A percentile compares a stretch with the other conserved stretches of the same genome.
phyloP scores from a whole-genome alignment of 2,888 invertebrate genomes.

The Andrena dorsata region DNA sequence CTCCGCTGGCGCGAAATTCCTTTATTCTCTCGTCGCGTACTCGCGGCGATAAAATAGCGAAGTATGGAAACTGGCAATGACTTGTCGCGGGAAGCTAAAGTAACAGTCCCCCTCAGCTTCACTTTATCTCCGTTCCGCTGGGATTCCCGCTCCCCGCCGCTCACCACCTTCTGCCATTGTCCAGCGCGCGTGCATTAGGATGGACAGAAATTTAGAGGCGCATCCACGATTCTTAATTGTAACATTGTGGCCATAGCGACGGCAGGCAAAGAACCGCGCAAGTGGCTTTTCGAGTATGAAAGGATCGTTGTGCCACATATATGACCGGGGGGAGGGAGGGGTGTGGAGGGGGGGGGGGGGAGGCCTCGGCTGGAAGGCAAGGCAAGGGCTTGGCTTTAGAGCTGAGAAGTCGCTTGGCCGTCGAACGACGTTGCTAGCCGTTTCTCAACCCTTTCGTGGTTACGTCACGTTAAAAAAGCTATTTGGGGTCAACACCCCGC shows the following conservation, averaged over 20 bases:
- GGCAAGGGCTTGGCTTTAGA: conserved; percentile 61
- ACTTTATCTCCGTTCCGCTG: not conserved
- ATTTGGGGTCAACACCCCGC: conserved; percentile 87
- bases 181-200: not conserved
- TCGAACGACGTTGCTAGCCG: conserved; percentile 68
- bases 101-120: not conserved
- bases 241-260: conserved; percentile 55
- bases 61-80: too few species aligned
- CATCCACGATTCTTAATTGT: conserved; percentile 58
- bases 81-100: too few species aligned
- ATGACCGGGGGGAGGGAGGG: conserved; percentile 71
- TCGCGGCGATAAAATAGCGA: not conserved
- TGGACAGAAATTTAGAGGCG: conserved; percentile 34
- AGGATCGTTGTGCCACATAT: conserved; percentile 77
- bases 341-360: not conserved
- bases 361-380: conserved; percentile 46
- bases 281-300: conserved; percentile 77
- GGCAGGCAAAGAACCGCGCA: conserved; percentile 48
- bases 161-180: too few species aligned
- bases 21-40: not conserved
- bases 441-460: conserved; percentile 83
- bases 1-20: not conserved
- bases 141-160: not conserved
- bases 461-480: conserved; percentile 83
- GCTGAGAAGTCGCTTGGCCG: conserved; percentile 66